Percentiles rank a stretch among this genome's conserved stretches.
Conservation (phyloP, 2,888 invertebrate species). For the Acrobasis consociella region DNA sequence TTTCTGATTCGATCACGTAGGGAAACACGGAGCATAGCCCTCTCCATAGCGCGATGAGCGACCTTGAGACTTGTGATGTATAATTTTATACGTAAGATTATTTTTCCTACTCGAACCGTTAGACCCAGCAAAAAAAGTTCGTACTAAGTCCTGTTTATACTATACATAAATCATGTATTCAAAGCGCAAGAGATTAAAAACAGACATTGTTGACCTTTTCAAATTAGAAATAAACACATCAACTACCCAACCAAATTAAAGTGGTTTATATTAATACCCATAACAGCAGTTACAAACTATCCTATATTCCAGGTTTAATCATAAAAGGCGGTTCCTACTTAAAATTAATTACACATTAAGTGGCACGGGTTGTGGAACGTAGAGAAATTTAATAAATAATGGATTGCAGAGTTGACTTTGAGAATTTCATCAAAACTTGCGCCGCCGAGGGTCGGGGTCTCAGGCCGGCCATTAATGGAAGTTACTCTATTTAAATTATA, state of each 20-base stretch:
- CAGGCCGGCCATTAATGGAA: background rate
- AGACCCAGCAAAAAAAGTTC: no score
- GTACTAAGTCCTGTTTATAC: no score
- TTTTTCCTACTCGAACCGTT: no score
- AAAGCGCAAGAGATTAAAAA: no score
- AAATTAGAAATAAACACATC: no score
- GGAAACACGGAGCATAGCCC: no score
- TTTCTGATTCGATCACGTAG: no score
- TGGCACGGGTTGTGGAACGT: conserved; percentile 2
- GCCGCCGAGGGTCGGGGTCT: background rate
- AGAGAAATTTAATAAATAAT: conserved; percentile 21
- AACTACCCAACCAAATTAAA: background rate
- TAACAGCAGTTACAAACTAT: conserved; percentile 3
- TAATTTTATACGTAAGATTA: no score
- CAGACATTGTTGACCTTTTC: no score
- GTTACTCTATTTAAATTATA: conserved; percentile 11
- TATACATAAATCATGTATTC: no score
- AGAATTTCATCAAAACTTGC: conserved; percentile 12
- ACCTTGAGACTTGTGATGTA: no score
- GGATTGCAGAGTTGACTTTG: conserved; percentile 13
- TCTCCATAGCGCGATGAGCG: no score
- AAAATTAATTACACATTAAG: conserved; percentile 20
- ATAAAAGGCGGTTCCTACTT: conserved; percentile 13
- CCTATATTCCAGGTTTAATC: conserved; percentile 2
- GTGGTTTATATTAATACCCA: conserved; percentile 4